phyloP scores from a whole-genome alignment of 1,140 invertebrate species.

The Scaptomyza pallida region DNA sequence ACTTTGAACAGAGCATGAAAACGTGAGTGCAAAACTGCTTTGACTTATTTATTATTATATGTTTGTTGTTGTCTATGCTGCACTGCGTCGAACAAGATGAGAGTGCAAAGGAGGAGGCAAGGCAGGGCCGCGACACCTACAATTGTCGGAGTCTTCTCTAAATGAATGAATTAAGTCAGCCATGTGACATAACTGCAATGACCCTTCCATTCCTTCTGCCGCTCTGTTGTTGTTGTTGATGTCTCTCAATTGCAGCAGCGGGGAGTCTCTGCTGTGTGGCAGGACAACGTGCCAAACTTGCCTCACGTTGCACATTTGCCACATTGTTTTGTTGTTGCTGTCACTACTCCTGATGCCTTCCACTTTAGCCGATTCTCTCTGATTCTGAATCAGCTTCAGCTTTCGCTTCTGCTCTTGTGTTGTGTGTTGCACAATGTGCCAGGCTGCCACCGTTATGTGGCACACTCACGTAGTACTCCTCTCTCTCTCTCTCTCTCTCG shows the following conservation, averaged over 20 bases:
- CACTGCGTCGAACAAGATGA: slow-evolving; percentile 72
- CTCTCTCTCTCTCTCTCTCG: too few relatives aligned
- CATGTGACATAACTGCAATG: slow-evolving; percentile 81
- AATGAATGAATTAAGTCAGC: slow-evolving; percentile 82
- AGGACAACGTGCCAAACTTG: slow-evolving; percentile 31
- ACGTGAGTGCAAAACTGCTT: background rate
- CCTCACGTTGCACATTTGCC: slow-evolving; percentile 71
- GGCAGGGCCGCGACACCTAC: slow-evolving; percentile 61
- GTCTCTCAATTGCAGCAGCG: background rate
- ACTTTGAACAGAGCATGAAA: background rate
- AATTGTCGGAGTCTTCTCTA: slow-evolving; percentile 75
- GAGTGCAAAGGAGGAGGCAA: slow-evolving; percentile 15
- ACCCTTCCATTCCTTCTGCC: slow-evolving; percentile 32
- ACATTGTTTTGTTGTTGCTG: slow-evolving; percentile 76
- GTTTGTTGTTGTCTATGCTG: slow-evolving; percentile 42
- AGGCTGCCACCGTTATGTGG: slow-evolving; percentile 56
- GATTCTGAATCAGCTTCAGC: too few relatives aligned
- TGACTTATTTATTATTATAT: background rate
- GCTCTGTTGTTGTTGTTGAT: background rate
- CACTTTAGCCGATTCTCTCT: slow-evolving; percentile 16
- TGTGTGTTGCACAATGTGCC: slow-evolving; percentile 46
- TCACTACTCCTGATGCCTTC: slow-evolving; percentile 49
- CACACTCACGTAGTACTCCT: slow-evolving; percentile 63
- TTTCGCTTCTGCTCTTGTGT: slow-evolving; percentile 39
- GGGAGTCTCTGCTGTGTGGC: background rate